A percentile compares a stretch with the other conserved stretches of the same genome.
Conservation (phyloP, 1,140 invertebrate genomes). For the Lanistes nyassanus region DNA sequence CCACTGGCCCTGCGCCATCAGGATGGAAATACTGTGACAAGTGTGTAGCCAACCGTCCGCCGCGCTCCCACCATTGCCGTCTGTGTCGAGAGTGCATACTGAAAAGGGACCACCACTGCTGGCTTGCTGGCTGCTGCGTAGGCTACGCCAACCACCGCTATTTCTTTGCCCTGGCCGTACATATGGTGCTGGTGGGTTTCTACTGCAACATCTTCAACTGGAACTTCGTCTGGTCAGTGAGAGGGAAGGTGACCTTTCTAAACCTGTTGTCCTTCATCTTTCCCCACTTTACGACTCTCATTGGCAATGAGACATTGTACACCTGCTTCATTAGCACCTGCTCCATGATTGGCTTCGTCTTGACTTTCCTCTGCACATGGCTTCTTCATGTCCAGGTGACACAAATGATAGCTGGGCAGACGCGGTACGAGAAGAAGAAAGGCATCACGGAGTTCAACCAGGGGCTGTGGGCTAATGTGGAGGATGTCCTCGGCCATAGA, state of each 20-base stretch:
- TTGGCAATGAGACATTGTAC: slow-evolving; percentile 45
- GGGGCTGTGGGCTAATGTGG: slow-evolving; percentile 27
- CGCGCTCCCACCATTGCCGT: slow-evolving; percentile 84
- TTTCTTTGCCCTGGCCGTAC: slow-evolving; percentile 84
- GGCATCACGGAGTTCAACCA: slow-evolving; percentile 32
- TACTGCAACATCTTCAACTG: slow-evolving; percentile 56
- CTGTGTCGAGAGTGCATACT: slow-evolving; percentile 84
- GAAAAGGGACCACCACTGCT: slow-evolving; percentile 95
- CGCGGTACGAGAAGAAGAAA: slow-evolving; percentile 51
- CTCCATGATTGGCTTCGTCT: slow-evolving; percentile 42
- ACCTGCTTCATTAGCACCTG: slow-evolving; percentile 42
- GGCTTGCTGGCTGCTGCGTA: slow-evolving; percentile 89
- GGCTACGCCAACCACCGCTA: slow-evolving; percentile 91
- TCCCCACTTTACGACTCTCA: slow-evolving; percentile 45
- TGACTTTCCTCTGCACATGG: slow-evolving; percentile 46
- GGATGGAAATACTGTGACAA: slow-evolving; percentile 45
- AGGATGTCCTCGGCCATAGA: slow-evolving; percentile 32
- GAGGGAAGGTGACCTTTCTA: slow-evolving; percentile 38
- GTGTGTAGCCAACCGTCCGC: slow-evolving; percentile 41
- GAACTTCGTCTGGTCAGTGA: slow-evolving; percentile 42
- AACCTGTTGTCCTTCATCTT: slow-evolving; percentile 44
- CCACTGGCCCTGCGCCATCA: slow-evolving; percentile 9
- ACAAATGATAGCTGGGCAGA: slow-evolving; percentile 48
- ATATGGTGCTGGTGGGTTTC: slow-evolving; percentile 70
- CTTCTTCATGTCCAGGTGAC: slow-evolving; percentile 42